Evolutionary conservation across 2,888 invertebrate genomes (phyloP).

Genomic region (Actias luna): DNA sequence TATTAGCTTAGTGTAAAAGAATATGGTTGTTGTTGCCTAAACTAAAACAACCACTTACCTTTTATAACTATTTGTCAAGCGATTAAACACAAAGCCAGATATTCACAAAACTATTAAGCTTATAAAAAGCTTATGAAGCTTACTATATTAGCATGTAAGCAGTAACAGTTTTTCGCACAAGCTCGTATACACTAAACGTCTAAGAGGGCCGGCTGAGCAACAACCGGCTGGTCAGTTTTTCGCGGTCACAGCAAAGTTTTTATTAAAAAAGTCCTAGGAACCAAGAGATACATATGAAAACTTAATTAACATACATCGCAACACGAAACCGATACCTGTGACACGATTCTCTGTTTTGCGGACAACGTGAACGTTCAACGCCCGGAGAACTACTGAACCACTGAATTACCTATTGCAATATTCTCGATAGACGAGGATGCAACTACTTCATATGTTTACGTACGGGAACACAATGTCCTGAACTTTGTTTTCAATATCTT

Average conservation of each 20-base stretch:
- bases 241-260: background rate
- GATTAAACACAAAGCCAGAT: background rate
- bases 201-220: background rate
- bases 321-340: background rate
- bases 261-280: background rate
- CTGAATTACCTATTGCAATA: constrained; percentile 3
- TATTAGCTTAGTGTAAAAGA: background rate
- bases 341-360: background rate
- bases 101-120: background rate
- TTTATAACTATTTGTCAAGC: background rate
- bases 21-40: background rate
- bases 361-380: constrained; percentile 4
- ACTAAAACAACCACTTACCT: background rate
- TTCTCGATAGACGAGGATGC: background rate
- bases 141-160: background rate
- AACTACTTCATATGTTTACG: background rate
- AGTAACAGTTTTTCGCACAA: constrained; percentile 8
- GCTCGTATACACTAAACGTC: background rate
- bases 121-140: too few relatives aligned
- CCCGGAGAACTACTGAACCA: background rate
- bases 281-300: background rate
- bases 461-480: too few relatives aligned
- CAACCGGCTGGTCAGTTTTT: background rate
- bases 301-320: background rate
- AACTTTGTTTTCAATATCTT: background rate